Conservation (phyloP, 1,140 invertebrate genomes). For the Littorina saxatilis region DNA sequence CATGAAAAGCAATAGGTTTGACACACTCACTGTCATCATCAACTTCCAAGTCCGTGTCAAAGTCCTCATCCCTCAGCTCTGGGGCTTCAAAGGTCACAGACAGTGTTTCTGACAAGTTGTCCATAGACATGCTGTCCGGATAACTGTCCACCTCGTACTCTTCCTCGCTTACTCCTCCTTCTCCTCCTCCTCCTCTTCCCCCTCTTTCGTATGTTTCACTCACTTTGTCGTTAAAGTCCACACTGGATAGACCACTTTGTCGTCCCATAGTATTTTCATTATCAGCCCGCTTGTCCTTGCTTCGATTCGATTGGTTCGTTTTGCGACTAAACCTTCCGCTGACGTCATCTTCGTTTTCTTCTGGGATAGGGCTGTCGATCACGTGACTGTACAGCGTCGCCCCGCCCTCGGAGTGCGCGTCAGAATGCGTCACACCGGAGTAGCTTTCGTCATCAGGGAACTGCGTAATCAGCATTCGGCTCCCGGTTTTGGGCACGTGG, state of each 20-base stretch:
- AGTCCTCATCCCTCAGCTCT: constrained; percentile 42
- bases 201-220: too few relatives aligned
- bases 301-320: neutral
- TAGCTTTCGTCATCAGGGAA: constrained; percentile 21
- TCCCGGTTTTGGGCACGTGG: neutral
- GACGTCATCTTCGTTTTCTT: constrained; percentile 3
- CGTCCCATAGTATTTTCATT: neutral
- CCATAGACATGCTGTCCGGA: constrained; percentile 40
- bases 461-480: constrained; percentile 30
- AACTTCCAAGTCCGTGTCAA: constrained; percentile 51
- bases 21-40: constrained; percentile 49
- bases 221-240: neutral
- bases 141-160: constrained; percentile 17
- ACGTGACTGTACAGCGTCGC: constrained; percentile 13
- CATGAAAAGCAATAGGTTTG: too few relatives aligned
- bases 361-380: constrained; percentile 3
- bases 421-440: constrained; percentile 1
- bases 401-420: neutral
- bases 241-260: neutral
- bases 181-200: neutral
- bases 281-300: neutral
- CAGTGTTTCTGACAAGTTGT: constrained; percentile 44
- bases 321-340: neutral
- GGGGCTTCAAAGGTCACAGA: constrained; percentile 15
- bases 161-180: constrained; percentile 13